Evolutionary conservation across 2,888 invertebrate genomes (phyloP).

Genomic region (Sarcophaga variegata): DNA sequence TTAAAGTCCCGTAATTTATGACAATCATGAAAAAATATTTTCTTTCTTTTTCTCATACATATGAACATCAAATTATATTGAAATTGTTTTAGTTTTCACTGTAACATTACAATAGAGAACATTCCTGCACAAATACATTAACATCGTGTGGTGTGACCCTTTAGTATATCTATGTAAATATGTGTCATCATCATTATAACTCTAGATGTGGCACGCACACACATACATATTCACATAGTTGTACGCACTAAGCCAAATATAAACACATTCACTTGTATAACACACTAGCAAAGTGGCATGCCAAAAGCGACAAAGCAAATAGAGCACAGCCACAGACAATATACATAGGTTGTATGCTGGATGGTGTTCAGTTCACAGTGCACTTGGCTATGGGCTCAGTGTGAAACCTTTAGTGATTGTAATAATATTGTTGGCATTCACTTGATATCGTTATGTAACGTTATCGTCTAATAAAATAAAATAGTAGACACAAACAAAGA

Average conservation of each 20-base stretch:
- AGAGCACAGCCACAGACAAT: not conserved
- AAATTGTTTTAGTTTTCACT: slow-evolving; percentile 14
- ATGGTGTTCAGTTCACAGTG: not conserved
- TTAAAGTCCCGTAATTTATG: too few relatives aligned
- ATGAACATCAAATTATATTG: too few relatives aligned
- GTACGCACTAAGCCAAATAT: not conserved
- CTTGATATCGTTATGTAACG: not conserved
- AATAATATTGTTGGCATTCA: not conserved
- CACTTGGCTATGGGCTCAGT: not conserved
- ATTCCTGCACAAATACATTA: slow-evolving; percentile 6
- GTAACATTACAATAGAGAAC: slow-evolving; percentile 1
- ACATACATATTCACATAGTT: not conserved
- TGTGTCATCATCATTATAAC: slow-evolving; percentile 49
- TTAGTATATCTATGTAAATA: not conserved
- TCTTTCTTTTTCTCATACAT: too few relatives aligned
- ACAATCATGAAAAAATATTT: too few relatives aligned
- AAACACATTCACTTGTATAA: slow-evolving; percentile 15
- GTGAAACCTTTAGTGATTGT: not conserved
- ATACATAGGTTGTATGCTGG: not conserved
- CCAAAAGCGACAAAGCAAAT: slow-evolving; percentile 64
- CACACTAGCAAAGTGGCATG: slow-evolving; percentile 39
- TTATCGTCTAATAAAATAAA: not conserved
- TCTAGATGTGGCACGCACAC: slow-evolving; percentile 37
- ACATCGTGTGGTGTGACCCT: not conserved
- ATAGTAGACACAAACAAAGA: not conserved